Evolutionary conservation across 2,888 invertebrate species (phyloP).

Genomic region (Litoditis marina): DNA sequence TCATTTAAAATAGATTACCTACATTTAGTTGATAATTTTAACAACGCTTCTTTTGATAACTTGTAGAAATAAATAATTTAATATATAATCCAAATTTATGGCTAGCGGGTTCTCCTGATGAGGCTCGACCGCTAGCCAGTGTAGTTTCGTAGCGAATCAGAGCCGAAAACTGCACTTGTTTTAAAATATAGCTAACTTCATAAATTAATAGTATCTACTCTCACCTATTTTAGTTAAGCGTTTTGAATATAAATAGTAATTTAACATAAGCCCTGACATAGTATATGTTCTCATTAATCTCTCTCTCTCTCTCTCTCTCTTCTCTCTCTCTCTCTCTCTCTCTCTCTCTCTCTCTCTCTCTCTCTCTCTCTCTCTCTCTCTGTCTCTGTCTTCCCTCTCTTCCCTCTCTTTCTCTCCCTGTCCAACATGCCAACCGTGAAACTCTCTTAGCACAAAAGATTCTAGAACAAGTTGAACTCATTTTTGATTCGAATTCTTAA

Average conservation of each 20-base stretch:
- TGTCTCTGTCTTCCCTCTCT: background rate
- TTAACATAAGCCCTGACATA: too few relatives aligned
- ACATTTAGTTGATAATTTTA: background rate
- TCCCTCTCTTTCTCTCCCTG: background rate
- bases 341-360: slow-evolving; percentile 1
- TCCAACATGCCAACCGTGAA: background rate
- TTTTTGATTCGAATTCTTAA: too few relatives aligned
- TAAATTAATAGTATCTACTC: too few relatives aligned
- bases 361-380: background rate
- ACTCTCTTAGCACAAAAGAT: background rate
- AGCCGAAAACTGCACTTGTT: too few relatives aligned
- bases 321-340: background rate
- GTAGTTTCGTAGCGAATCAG: too few relatives aligned
- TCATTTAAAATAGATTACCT: background rate
- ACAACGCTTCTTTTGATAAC: background rate
- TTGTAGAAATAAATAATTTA: too few relatives aligned
- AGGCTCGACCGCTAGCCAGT: too few relatives aligned
- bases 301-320: background rate
- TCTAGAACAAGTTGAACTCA: slow-evolving; percentile 10
- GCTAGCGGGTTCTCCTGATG: too few relatives aligned
- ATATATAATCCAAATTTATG: too few relatives aligned
- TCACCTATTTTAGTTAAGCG: too few relatives aligned
- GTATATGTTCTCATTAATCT: background rate
- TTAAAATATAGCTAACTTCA: too few relatives aligned
- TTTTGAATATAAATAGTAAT: too few relatives aligned